phyloP scores from a whole-genome alignment of 2,888 invertebrate species.

The Synergus itoensis region DNA sequence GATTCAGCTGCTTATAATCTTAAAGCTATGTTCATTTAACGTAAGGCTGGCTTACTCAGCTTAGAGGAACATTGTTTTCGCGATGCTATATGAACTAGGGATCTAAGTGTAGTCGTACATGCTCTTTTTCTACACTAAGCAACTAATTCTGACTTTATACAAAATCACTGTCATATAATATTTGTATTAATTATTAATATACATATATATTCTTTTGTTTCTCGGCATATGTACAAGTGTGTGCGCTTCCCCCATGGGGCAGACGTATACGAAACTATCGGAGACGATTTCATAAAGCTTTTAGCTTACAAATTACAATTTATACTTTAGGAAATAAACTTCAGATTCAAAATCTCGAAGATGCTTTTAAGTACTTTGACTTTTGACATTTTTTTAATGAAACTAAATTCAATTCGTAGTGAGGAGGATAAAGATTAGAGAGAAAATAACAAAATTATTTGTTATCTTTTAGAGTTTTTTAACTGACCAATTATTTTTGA shows the following conservation, averaged over 20 bases:
- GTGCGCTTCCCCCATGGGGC: conserved; percentile 29
- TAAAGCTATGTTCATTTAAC: conserved; percentile 59
- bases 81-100: conserved; percentile 58
- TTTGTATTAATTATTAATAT: neutral
- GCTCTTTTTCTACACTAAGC: conserved; percentile 47
- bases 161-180: conserved; percentile 44
- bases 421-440: conserved; percentile 4
- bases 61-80: conserved; percentile 77
- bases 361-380: neutral
- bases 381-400: neutral
- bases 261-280: conserved; percentile 21
- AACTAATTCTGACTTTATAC: conserved; percentile 52
- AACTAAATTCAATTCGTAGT: neutral
- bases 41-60: conserved; percentile 77
- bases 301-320: conserved; percentile 11
- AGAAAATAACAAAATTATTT: neutral
- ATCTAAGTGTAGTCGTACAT: conserved; percentile 56
- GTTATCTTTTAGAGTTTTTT: neutral
- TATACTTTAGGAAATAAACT: conserved; percentile 20
- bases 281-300: neutral
- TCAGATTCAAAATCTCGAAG: conserved; percentile 17
- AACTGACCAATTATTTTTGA: neutral
- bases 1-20: neutral
- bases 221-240: conserved; percentile 34
- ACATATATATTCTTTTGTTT: conserved; percentile 26